These are phyloP conservation scores for Drosophila demipolita DNA, from an alignment of 2,888 invertebrate genomes.

Conservation along the genomic window DNA sequence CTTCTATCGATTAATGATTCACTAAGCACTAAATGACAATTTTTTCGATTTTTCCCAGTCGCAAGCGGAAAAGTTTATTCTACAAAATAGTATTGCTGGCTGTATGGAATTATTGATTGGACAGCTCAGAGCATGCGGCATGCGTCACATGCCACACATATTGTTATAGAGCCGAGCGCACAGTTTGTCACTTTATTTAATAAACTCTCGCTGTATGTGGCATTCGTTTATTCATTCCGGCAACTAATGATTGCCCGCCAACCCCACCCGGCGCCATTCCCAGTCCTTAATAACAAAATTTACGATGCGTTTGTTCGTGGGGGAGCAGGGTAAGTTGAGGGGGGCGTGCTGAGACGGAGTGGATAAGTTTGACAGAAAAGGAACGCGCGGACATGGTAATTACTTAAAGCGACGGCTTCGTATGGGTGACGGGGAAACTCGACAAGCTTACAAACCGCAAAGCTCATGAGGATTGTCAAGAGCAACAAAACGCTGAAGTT, in stretches of 20 bases:
- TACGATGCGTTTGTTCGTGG: slow-evolving; percentile 23
- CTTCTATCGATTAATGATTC: background rate
- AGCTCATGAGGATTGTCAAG: slow-evolving; percentile 49
- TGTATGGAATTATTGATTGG: slow-evolving; percentile 15
- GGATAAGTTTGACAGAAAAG: slow-evolving; percentile 23
- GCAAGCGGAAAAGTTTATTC: background rate
- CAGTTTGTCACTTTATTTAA: slow-evolving; percentile 54
- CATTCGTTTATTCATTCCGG: slow-evolving; percentile 6
- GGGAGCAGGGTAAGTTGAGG: background rate
- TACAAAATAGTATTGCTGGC: slow-evolving; percentile 1
- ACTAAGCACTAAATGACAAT: background rate
- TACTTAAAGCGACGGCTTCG: slow-evolving; percentile 66
- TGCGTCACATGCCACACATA: background rate
- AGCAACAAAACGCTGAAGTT: slow-evolving; percentile 52
- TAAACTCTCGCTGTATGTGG: slow-evolving; percentile 56
- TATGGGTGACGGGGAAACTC: slow-evolving; percentile 42
- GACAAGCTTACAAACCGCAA: slow-evolving; percentile 37
- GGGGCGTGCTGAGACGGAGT: slow-evolving; percentile 32
- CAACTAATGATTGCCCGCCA: slow-evolving; percentile 37
- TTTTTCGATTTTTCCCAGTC: background rate
- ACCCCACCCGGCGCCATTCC: background rate
- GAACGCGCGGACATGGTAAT: slow-evolving; percentile 59
- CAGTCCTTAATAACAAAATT: slow-evolving; percentile 35
- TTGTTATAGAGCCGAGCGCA: slow-evolving; percentile 9
- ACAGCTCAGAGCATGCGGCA: slow-evolving; percentile 22